A percentile compares a stretch with the other conserved stretches of the same genome.
Conservation (phyloP, 1,140 invertebrate genomes). For the Arion vulgaris region DNA sequence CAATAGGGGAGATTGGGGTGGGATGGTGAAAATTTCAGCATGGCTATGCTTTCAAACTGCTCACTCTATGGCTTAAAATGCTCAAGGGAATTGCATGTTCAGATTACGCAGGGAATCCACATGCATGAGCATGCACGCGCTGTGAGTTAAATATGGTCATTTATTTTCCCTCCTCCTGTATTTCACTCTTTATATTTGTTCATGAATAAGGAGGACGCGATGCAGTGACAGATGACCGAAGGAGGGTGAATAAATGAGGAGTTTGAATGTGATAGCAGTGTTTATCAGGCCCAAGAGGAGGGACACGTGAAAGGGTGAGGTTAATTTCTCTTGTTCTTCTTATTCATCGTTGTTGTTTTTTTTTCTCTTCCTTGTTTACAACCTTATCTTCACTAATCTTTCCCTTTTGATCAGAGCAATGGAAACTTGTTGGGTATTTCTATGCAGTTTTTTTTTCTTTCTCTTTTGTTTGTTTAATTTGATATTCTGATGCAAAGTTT, state of each 20-base stretch:
- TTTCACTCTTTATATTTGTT: neutral
- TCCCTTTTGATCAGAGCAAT: too few species aligned
- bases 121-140: constrained; percentile 6
- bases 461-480: too few species aligned
- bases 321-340: neutral
- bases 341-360: neutral
- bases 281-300: neutral
- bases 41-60: neutral
- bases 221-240: neutral
- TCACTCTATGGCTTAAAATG: neutral
- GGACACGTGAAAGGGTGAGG: neutral
- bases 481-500: too few species aligned
- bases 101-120: constrained; percentile 8
- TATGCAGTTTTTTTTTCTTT: too few species aligned
- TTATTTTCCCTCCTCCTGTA: neutral
- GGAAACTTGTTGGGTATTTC: too few species aligned
- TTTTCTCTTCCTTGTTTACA: neutral
- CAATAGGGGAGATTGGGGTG: too few species aligned
- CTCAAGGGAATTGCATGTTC: constrained; percentile 5
- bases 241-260: neutral
- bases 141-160: constrained; percentile 17
- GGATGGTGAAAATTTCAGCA: neutral
- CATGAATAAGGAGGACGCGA: neutral
- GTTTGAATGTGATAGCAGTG: neutral
- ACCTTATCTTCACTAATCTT: neutral